These are phyloP conservation scores for Eledona agricola DNA, from an alignment of 2,888 invertebrate species.

Conservation along the genomic window DNA sequence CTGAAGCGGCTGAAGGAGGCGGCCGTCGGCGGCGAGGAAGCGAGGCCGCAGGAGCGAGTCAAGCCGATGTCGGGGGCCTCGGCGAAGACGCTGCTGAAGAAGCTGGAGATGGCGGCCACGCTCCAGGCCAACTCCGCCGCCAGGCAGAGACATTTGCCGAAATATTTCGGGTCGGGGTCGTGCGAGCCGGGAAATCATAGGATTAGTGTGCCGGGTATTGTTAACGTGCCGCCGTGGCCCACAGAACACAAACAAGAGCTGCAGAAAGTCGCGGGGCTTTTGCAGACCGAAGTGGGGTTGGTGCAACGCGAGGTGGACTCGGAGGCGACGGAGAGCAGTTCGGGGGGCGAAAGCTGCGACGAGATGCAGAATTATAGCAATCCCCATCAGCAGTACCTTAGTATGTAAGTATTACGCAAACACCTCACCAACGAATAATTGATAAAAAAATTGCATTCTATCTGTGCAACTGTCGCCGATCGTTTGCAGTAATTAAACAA, in stretches of 20 bases:
- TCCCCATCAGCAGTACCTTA: slow-evolving; percentile 76
- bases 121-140: slow-evolving; percentile 59
- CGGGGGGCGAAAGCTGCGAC: slow-evolving; percentile 94
- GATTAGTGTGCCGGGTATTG: slow-evolving; percentile 49
- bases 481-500: no score
- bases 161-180: slow-evolving; percentile 68
- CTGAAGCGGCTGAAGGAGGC: slow-evolving; percentile 52
- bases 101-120: slow-evolving; percentile 64
- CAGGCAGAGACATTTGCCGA: slow-evolving; percentile 56
- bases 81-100: slow-evolving; percentile 67
- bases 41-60: no score
- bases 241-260: slow-evolving; percentile 67
- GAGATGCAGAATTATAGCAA: slow-evolving; percentile 84
- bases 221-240: slow-evolving; percentile 62
- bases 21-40: slow-evolving; percentile 26
- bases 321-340: slow-evolving; percentile 93
- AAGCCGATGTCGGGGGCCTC: slow-evolving; percentile 64
- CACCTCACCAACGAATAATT: neutral
- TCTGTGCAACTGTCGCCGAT: no score
- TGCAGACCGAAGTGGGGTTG: slow-evolving; percentile 76
- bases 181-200: slow-evolving; percentile 50
- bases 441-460: no score
- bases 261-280: slow-evolving; percentile 75
- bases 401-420: slow-evolving; percentile 75
- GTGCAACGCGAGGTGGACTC: slow-evolving; percentile 85